Evolutionary conservation across 2,113 vertebrate species (phyloP).

Genomic region (Indri indri): DNA sequence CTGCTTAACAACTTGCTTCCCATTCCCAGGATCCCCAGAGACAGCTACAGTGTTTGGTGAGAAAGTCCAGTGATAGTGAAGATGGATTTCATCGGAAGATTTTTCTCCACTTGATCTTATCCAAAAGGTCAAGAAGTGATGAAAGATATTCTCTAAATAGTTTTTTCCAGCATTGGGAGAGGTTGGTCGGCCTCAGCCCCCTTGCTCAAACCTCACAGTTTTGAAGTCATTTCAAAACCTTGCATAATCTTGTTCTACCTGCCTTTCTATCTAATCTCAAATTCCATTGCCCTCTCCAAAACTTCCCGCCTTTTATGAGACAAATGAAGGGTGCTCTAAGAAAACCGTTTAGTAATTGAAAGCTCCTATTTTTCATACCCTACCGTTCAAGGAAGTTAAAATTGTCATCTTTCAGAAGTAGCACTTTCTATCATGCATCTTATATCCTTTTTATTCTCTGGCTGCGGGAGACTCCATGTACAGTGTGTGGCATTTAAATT

Average conservation of each 20-base stretch:
- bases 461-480: not conserved
- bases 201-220: constrained; percentile 5
- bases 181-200: not conserved
- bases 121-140: too few species aligned
- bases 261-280: not conserved
- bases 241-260: not conserved
- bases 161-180: constrained; percentile 37
- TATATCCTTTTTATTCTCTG: constrained; percentile 8
- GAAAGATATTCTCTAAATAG: not conserved
- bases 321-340: constrained; percentile 8
- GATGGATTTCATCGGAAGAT: not conserved
- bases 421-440: not conserved
- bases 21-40: not conserved
- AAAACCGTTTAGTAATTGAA: constrained; percentile 5
- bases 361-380: not conserved
- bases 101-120: not conserved
- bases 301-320: not conserved
- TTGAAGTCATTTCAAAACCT: constrained; percentile 38
- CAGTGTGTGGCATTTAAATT: not conserved
- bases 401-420: not conserved
- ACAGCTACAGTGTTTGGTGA: not conserved
- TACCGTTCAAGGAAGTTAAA: constrained; percentile 19
- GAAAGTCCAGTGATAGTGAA: not conserved
- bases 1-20: not conserved
- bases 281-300: not conserved